Evolutionary conservation across 2,888 invertebrate genomes (phyloP).

Genomic region (Hyposoter dolosus): DNA sequence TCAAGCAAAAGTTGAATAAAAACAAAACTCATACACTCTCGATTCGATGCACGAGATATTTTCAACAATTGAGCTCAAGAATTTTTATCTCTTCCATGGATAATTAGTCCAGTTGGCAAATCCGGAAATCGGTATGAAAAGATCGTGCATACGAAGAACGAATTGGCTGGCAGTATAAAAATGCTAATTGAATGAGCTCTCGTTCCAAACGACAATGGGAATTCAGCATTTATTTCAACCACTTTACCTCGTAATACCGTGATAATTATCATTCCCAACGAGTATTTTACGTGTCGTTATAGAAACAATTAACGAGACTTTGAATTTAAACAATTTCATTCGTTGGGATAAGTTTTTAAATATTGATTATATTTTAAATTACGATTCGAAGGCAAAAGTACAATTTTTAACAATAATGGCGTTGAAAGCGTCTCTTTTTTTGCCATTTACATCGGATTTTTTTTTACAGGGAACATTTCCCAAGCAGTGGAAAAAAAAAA

Average conservation of each 20-base stretch:
- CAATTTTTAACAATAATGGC: too few species aligned
- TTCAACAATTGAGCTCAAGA: not conserved
- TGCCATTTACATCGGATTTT: not conserved
- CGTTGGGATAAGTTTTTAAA: not conserved
- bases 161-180: conserved; percentile 1
- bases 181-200: conserved; percentile 6
- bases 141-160: not conserved
- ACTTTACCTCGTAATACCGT: not conserved
- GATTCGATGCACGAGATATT: too few species aligned
- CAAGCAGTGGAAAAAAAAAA: too few species aligned
- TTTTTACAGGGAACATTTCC: conserved; percentile 55
- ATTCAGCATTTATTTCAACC: conserved; percentile 1
- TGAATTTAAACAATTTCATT: not conserved
- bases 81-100: not conserved
- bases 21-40: too few species aligned
- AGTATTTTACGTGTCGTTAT: not conserved
- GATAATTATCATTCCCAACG: not conserved
- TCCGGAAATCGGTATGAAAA: not conserved
- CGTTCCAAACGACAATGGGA: not conserved
- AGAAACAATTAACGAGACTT: not conserved
- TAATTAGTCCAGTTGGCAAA: not conserved
- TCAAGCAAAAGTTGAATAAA: too few species aligned
- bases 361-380: not conserved
- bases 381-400: too few species aligned
- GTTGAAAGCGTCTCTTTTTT: too few species aligned